Base-by-base conservation (phyloP, 1,140 invertebrate species). In the Eciton burchellii region DNA sequence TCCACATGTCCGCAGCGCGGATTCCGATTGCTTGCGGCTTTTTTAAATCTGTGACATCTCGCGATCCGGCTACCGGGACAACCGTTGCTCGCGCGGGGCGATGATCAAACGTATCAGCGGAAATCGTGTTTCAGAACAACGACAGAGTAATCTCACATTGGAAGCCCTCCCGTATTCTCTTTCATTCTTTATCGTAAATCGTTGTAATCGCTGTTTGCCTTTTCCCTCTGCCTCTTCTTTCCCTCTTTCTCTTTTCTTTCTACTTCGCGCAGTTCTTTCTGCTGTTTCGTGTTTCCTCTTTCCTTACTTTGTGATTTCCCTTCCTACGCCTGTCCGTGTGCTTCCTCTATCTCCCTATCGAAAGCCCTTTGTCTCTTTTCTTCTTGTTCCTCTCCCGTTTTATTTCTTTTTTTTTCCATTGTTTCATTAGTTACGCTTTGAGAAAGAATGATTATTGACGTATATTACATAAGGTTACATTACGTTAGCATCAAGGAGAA, bases 391-490 rank as follows among this genome's bases (percentile, higher is more conserved):
- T 35, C 6, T 35, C n/a, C n/a, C n/a, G 6, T 21, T 41, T 9
- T 71, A 11, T 41, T 26, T 3, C 14, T 57, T 41, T 57, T 41
- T 41, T 21, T 2, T 21, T 54, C n/a, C 12, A 43, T 3, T 1
- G 4, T 56, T 56, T 21, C 41, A 43, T 56, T 72, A 72, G 41
- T 72, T 56, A 56, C 24, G 12, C n/a, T 12, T 72, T 24, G 43
- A 41, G 14, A 57, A 16, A 3, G 3, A 1, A 56, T 57, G 24
- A 0, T 54, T 56, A 71, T 56, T 8, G 8, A 41, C 29, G 16
- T 35, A 62, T 6, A 35, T 35, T 35, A 35, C 35, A 6, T 35
- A 35, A 35, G 6, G 35, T 35, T 12, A 4, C 41, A 41, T 56
- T n/a, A 52, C 3, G 24, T 52, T 0, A 6, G 26, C 29, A 19